A percentile compares a stretch with the other conserved stretches of the same genome.
Conservation (phyloP, 2,113 vertebrate genomes). For the Nibea albiflora region DNA sequence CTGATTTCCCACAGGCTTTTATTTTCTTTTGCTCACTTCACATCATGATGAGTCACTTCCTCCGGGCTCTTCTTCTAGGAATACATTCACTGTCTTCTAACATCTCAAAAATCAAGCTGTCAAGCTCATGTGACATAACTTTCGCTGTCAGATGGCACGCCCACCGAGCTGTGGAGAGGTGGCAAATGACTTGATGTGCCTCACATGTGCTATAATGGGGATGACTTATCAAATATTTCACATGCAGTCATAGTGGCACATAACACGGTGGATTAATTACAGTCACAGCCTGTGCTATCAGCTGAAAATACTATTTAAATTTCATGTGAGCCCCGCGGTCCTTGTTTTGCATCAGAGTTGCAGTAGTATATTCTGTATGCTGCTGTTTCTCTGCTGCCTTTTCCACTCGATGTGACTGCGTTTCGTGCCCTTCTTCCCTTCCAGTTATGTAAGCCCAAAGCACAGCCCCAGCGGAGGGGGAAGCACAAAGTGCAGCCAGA, state of each 20-base stretch:
- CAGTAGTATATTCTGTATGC: not conserved
- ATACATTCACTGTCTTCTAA: slow-evolving; percentile 29
- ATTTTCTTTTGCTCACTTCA: slow-evolving; percentile 1
- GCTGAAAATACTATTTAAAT: not conserved
- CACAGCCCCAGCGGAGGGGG: slow-evolving; percentile 37
- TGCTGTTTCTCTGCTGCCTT: slow-evolving; percentile 29
- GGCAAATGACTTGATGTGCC: not conserved
- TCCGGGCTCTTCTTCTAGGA: slow-evolving; percentile 26
- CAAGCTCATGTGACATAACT: slow-evolving; percentile 10
- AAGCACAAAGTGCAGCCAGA: slow-evolving; percentile 36
- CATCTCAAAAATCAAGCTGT: slow-evolving; percentile 26
- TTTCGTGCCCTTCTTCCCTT: slow-evolving; percentile 56
- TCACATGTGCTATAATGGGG: slow-evolving; percentile 15
- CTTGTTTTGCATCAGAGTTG: not conserved
- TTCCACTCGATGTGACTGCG: slow-evolving; percentile 35
- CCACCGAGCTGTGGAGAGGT: not conserved
- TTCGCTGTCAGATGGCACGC: slow-evolving; percentile 21
- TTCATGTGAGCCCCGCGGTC: not conserved
- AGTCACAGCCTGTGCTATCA: not conserved
- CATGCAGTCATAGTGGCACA: not conserved
- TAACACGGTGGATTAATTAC: not conserved
- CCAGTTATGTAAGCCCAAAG: slow-evolving; percentile 63
- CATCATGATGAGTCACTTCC: slow-evolving; percentile 44
- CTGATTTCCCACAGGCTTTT: slow-evolving; percentile 24
- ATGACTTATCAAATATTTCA: not conserved